Conservation (phyloP, 2,113 vertebrate genomes). For the Daboia siamensis region DNA sequence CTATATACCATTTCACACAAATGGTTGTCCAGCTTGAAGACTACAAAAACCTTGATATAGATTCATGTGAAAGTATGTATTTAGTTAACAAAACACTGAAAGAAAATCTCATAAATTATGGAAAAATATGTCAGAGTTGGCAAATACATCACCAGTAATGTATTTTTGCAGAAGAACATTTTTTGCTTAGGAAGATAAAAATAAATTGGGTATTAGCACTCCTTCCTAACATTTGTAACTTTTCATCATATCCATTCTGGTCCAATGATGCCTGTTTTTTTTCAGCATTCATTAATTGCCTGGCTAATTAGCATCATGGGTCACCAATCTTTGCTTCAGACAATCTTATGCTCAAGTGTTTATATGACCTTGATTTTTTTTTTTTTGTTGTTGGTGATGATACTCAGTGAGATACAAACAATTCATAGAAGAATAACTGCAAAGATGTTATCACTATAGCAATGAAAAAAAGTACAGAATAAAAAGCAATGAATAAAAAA, state of each 20-base stretch:
- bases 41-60: neutral
- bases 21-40: neutral
- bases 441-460: neutral
- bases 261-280: neutral
- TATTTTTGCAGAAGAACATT: neutral
- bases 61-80: neutral
- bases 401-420: neutral
- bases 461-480: too few relatives aligned
- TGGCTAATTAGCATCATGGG: neutral
- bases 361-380: neutral
- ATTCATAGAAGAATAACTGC: neutral
- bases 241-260: neutral
- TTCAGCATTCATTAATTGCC: neutral
- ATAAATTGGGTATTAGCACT: neutral
- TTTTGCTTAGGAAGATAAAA: neutral
- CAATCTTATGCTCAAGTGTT: neutral
- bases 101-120: neutral
- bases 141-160: neutral
- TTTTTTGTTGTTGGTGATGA: neutral
- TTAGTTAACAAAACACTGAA: neutral
- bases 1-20: neutral
- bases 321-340: neutral
- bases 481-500: constrained; percentile 37
- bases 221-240: neutral
- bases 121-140: neutral